Base-by-base conservation (phyloP, 2,113 vertebrate genomes). In the Tympanuchus pallidicinctus region DNA sequence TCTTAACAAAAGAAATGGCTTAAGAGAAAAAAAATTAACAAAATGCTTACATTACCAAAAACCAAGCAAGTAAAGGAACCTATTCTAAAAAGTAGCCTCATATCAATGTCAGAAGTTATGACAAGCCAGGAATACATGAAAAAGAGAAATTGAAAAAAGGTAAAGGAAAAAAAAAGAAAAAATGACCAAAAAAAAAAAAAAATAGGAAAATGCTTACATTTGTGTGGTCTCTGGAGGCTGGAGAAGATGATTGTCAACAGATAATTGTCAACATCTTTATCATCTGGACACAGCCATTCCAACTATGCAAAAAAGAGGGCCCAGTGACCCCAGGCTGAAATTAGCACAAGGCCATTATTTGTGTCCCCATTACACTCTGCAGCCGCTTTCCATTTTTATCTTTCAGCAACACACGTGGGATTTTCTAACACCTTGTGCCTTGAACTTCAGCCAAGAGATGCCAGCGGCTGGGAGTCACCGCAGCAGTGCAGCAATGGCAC, bases 221-320 rank as follows among this genome's bases (percentile, higher is more conserved):
- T 91, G 54, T 94, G 79, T 86, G 73, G 82, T 94, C 88, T 90
- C 59, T 88, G 88, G 76, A 88, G 79, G 65, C 93, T 22, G 47
- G 60, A 64, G 65, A 81, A 81, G 79, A 72, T 94, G 83, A 94
- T 69, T 86, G 82, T 94, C 93, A 94, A 91, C 90, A 81, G 79
- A 72, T 94, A 83, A 94, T 69, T 86, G 82, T 94, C 93, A 94
- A 91, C 90, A 94, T 84, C 85, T 93, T 86, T 81, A 86, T 96
- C 90, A 94, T 90, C 76, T 92, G 82, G 82, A 88, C 90, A 90
- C 59, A 86, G 80, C 72, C 88, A 94, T 88, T 94, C 86, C 89
- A 94, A 72, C 88, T 80, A 88, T 75, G 69, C 34, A 69, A 57
- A 85, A 86, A 82, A 72, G 73, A 92, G 65, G 50, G 88, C 76